Evolutionary conservation across 1,140 invertebrate species (phyloP), one percentile per base, ranked within the genome.

Genomic region (Penaeus chinensis): DNA sequence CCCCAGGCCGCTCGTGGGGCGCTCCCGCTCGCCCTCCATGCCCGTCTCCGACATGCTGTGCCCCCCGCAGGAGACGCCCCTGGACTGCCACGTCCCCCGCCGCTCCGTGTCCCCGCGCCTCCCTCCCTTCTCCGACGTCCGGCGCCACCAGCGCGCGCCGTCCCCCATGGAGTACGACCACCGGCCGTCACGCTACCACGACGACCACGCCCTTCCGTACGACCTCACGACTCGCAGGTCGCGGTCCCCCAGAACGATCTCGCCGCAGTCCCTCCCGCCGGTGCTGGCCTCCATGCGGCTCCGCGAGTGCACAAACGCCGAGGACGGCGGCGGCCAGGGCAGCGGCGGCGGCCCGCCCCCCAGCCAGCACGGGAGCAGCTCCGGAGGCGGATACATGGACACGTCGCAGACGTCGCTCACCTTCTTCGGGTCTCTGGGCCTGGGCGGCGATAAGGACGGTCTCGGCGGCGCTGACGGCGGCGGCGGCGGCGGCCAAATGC

Each of bases 1-100:
- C 89, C 91, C 91, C 90, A 91, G 91, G 89, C 90, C 90, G 74
- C 79, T 76, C 90, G 37, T 88, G 82, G 74, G 81, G 60, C 82
- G 87, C 37, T 60, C 87, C 82, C 77, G 65, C 22, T 76, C 74
- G 85, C 78, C 87, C 86, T 89, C 90, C 87, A 89, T 91, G 83
- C 87, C 89, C 47, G 80, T 89, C 71, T 60, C 87, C 27, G 89
- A 84, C 71, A 61, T 78, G 61, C 83, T 89, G 63, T 78, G 82
- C 87, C 82, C 89, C 82, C 82, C 89, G 82, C 81, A 86, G 62
- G 82, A 90, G 77, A 78, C 89, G 11, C 89, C 82, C 32, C 87
- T 84, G 37, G 79, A 66, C 84, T 89, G 85, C 79, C 90, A 90
- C 89, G 87, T 90, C 76, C 90, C 91, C 87, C 89, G 90, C 65